Evolutionary conservation across 2,888 invertebrate genomes (phyloP), one percentile per base, ranked within the genome.

Genomic region (Meliscaeva auricollis): DNA sequence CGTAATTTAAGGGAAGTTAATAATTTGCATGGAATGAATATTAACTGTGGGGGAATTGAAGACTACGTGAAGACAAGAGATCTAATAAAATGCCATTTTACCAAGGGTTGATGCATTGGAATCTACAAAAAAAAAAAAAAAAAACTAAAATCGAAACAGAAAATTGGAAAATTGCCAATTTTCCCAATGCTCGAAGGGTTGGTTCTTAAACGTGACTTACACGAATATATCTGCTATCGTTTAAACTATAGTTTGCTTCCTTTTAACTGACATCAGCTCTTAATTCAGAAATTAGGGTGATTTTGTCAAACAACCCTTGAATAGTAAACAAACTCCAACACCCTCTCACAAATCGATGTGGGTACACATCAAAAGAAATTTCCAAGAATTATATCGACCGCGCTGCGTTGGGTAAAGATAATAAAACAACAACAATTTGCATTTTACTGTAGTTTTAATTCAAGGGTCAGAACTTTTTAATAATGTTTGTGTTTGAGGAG

Each of bases 211-310:
- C 60, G 32, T 58, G 66, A 58, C 68, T 60, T 41, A 30, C 32
- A 66, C 66, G n/a, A n/a, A n/a, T n/a, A 82, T 73, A 77, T 77
- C 62, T 68, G 77, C 77, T 77, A n/a, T 54, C 72, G 56, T 76
- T 50, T 46, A 38, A 50, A 64, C 64, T 35, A 66, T 66, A 41
- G 56, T 48, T 73, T 38, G 38, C n/a, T 46, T 38, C 26, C 32
- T 76, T 82, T 60, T 3, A 52, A 82, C 69, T 50, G 78, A 78
- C 69, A 74, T 74, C 78, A 73, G 83, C 50, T 56, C 73, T 83
- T 78, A 77, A 83, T 58, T 74, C 35, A 50, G 69, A 78, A 83
- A 78, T 74, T 68, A 76, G 84, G 84, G 79, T 84, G 84, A 79
- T 76, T 84, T 72, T 72, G 50, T 72, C 26, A 46, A 66, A 44